Evolutionary conservation across 2,888 invertebrate genomes (phyloP).

Genomic region (Phortica okadai): DNA sequence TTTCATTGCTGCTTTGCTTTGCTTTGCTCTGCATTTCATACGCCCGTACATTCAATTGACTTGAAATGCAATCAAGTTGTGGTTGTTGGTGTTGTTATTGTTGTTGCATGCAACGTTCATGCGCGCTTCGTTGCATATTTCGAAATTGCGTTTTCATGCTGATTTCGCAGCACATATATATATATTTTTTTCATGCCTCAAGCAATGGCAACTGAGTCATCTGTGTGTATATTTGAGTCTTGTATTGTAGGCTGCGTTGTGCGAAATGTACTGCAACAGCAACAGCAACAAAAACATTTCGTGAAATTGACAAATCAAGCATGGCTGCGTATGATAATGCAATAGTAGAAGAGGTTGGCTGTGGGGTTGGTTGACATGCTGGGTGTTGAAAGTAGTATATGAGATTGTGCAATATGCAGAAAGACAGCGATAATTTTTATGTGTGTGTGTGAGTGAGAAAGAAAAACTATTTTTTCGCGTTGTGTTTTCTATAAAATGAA

Average conservation of each 20-base stretch:
- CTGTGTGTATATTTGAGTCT: background rate
- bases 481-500: background rate
- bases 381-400: background rate
- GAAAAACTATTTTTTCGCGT: too few species aligned
- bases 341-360: background rate
- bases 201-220: background rate
- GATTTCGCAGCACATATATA: background rate
- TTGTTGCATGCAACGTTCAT: background rate
- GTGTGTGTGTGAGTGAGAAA: too few species aligned
- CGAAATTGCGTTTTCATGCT: slow-evolving; percentile 22
- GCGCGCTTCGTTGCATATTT: background rate
- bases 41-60: slow-evolving; percentile 7
- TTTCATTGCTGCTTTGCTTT: background rate
- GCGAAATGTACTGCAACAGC: background rate
- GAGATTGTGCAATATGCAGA: too few species aligned
- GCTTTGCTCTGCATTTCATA: background rate
- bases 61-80: slow-evolving; percentile 3
- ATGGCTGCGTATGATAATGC: slow-evolving; percentile 5
- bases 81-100: background rate
- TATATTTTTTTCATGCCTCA: background rate
- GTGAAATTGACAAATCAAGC: slow-evolving; percentile 28
- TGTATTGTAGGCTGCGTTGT: slow-evolving; percentile 14
- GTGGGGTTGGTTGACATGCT: too few species aligned
- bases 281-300: slow-evolving; percentile 12
- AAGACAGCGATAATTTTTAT: too few species aligned